Evolutionary conservation across 2,888 invertebrate genomes (phyloP), one percentile per base, ranked within the genome.

Genomic region (Hydrotaea diabolus): DNA sequence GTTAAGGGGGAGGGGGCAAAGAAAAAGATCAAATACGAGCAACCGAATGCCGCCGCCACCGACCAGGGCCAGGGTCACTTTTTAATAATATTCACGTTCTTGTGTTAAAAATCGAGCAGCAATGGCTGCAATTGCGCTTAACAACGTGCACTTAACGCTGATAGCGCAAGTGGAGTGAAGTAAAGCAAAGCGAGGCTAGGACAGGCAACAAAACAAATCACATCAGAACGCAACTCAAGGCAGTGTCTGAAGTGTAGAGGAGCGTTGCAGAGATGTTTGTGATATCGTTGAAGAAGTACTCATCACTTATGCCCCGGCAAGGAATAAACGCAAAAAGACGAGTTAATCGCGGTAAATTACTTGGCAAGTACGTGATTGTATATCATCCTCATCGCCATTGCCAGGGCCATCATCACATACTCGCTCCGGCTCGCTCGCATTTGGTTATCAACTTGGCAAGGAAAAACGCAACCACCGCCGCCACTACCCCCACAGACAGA

Each of bases 51-150:
- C 81, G 85, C 79, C 85, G 79, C 79, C n/a, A n/a, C n/a, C n/a
- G n/a, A n/a, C n/a, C n/a, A n/a, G n/a, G 72, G 77, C 19, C 79
- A 78, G 85, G 85, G 85, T 85, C 85, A 85, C 82, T 82, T 80
- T 82, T 85, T 85, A 85, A 85, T 82, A 85, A 82, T 85, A 85
- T 85, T 85, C 85, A 85, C 85, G 85, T 85, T 85, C 77, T 69
- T 79, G 79, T 80, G 85, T 85, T 82, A 85, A 85, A 85, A 85
- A 85, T 85, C 82, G 82, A 80, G 85, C 82, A 80, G 85, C 82
- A 85, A 69, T 71, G 71, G 77, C 79, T 69, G 74, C 82, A 85
- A 80, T 82, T 82, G 82, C 77, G 74, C 69, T 69, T 46, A 19
- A 21, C 69, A 43, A 69, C 69, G 69, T 69, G 69, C 46, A 69